Evolutionary conservation across 2,113 vertebrate genomes (phyloP).

Genomic region (Podarcis cretensis): DNA sequence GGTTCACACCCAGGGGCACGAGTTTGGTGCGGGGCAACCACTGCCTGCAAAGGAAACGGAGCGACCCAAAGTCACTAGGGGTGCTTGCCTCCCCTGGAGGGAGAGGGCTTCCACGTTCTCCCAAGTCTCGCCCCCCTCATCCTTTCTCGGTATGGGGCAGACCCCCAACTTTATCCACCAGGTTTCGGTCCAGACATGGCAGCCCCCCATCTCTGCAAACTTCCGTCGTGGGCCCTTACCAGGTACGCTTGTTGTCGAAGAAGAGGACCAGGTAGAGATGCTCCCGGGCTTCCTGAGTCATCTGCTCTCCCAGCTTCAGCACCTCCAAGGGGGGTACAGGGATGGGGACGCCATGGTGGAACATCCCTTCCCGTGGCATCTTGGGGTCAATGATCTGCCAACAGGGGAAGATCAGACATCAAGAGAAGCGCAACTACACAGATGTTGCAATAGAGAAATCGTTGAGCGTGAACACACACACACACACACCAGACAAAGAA

Average conservation of each 20-base stretch:
- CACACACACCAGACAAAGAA: too few species aligned
- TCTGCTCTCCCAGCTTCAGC: constrained; percentile 97
- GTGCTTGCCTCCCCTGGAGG: background rate
- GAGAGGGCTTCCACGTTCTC: background rate
- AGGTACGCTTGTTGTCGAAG: constrained; percentile 99
- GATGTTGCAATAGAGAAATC: background rate
- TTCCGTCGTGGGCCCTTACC: constrained; percentile 78
- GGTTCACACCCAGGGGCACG: constrained; percentile 95
- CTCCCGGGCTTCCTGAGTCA: constrained; percentile 98
- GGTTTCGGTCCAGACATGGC: background rate
- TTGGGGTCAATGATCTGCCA: constrained; percentile 97
- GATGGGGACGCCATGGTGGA: constrained; percentile 95
- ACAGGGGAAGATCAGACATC: constrained; percentile 1
- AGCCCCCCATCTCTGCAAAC: background rate
- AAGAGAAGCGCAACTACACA: too few species aligned
- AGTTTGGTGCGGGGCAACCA: constrained; percentile 98
- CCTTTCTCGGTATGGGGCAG: background rate
- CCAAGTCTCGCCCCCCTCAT: background rate
- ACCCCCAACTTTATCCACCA: too few species aligned
- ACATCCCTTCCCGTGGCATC: constrained; percentile 98
- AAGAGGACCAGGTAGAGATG: constrained; percentile 98
- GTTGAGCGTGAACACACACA: too few species aligned
- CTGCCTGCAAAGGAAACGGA: constrained; percentile 81
- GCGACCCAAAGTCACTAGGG: constrained; percentile 48
- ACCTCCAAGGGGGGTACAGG: constrained; percentile 96